Base-by-base conservation (phyloP, 2,888 invertebrate genomes). In the Anodontia alba region DNA sequence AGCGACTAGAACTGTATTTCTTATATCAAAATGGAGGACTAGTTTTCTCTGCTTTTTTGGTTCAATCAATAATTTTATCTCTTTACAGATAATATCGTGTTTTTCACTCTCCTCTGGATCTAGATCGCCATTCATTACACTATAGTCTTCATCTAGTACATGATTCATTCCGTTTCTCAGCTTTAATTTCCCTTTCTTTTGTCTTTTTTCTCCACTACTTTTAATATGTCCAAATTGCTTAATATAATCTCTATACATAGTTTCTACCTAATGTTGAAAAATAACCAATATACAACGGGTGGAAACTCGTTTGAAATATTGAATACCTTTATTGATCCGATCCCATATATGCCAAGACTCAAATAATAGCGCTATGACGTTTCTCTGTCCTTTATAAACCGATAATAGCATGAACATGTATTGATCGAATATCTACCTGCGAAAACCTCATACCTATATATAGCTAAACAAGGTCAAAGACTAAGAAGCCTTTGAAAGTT, bases 1-100 rank as follows among this genome's bases (percentile, higher is more conserved):
- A 0, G 94, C 93, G 17, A 94, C 94, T 8, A 94, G 87, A 33
- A 94, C 89, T 0, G 94, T 94, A 85, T 94, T 94, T 54, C 94
- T 85, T 26, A 94, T 90, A 82, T 94, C 94, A 80, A 94, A 91
- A 84, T 94, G 94, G 17, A 94, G 86, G 42, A 94, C 85, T 10
- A 94, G 89, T 83, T 94, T 94, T 91, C 94, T 81, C 71, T 68
- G 75, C 31, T 84, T 73, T 36, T 23, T 26, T 43, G 54, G 51
- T 33, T 36, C 33, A 71, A 36, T 49, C 12, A 33, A 43, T 46
- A 7, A 77, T 57, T 84, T 81, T 74, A 84, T 68, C 36, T 68
- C 67, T 81, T 79, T 81, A 76, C 79, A 68, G 76, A 73, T 69
- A 36, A 36, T 66, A 71, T 84, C 75, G 20, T 20, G 29, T 17